Base-by-base conservation (phyloP, 1,140 invertebrate genomes). In the Phymastichus coffea region DNA sequence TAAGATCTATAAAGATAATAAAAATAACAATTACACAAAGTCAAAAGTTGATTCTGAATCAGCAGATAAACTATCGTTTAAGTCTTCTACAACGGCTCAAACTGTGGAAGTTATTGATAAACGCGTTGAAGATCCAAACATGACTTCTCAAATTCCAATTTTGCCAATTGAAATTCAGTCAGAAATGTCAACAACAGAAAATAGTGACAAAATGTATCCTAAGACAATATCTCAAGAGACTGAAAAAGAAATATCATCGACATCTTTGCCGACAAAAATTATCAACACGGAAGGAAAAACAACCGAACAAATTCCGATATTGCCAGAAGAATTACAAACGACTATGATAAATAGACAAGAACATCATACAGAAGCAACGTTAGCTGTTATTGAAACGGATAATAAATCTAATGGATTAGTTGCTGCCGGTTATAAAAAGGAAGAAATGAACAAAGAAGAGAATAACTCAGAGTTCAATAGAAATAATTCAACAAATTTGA, bases 161-260 rank as follows among this genome's bases (percentile, higher is more conserved):
- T 44, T 80, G 20, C 78, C 77, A 3, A 65, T 73, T 23, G 78
- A 80, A 62, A 78, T 78, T 48, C 75, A 77, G 43, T 71, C 72
- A 30, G 73, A 76, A 17, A 69, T 75, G 56, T 68, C 71, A 4
- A 77, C 72, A 10, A 77, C 75, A 0, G 61, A 60, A 51, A 40
- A 17, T 49, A 57, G 57, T 35, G 63, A 61, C 37, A 57, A 43
- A 48, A 57, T n/a, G 10, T 35, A 44, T n/a, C 53, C 28, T 10
- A 26, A 49, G 30, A n/a, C 35, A 46, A 19, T 22, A 9, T 38
- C 48, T 28, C 52, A 49, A 7, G 44, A 54, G 4, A 9, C 56
- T 4, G 72, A 69, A 19, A 69, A 63, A 30, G 69, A 71, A 48
- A 44, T 54, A 26, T 56, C 67, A 14, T 52, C 65, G 37, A 71